These are phyloP conservation scores for Plecotus auritus DNA, from an alignment of 2,113 vertebrate species.

Conservation along the genomic window DNA sequence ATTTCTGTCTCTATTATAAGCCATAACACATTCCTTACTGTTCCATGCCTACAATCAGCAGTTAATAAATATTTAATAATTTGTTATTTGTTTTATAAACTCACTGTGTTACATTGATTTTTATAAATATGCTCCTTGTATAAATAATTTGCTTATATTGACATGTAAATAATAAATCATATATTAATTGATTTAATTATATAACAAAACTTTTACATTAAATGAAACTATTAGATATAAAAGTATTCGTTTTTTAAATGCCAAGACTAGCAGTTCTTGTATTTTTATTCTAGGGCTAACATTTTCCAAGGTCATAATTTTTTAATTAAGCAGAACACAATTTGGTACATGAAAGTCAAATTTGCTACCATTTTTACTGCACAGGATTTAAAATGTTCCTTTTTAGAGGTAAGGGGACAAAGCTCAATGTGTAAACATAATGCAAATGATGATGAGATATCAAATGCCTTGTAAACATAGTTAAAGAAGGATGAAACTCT, in stretches of 20 bases:
- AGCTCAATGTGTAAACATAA: not conserved
- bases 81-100: not conserved
- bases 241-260: not conserved
- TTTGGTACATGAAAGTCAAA: not conserved
- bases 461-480: not conserved
- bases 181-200: not conserved
- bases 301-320: not conserved
- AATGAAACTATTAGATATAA: not conserved
- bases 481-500: not conserved
- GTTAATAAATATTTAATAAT: not conserved
- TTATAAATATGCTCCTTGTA: not conserved
- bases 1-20: not conserved
- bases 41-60: not conserved
- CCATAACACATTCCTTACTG: not conserved
- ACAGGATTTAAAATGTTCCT: not conserved
- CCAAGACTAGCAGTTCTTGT: not conserved
- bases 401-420: not conserved
- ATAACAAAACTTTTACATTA: slow-evolving; percentile 13
- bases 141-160: not conserved
- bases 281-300: not conserved
- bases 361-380: not conserved
- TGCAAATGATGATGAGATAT: not conserved
- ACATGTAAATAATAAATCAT: not conserved
- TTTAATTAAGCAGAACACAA: not conserved
- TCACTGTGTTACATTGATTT: not conserved